phyloP scores from a whole-genome alignment of 2,113 vertebrate species.

The Dicaeum eximium region DNA sequence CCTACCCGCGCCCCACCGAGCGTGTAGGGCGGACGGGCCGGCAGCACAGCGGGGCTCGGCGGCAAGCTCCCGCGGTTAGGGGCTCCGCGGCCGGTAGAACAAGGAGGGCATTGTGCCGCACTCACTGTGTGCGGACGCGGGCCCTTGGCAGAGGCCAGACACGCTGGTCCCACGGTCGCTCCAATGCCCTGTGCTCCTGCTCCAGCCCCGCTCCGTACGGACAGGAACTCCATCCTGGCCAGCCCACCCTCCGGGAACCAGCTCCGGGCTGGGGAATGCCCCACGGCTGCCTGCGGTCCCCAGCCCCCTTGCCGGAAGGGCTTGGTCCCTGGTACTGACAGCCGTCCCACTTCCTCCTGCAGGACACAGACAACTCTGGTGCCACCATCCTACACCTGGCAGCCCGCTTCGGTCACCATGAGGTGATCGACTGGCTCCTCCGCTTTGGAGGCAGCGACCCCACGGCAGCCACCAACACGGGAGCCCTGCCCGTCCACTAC shows the following conservation, averaged over 20 bases:
- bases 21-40: background rate
- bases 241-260: too few species aligned
- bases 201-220: fast-evolving
- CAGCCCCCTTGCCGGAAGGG: background rate
- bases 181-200: background rate
- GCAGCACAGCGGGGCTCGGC: background rate
- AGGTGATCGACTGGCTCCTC: slow-evolving; percentile 90
- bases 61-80: background rate
- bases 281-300: background rate
- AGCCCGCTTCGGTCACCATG: slow-evolving; percentile 93
- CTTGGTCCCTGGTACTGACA: background rate
- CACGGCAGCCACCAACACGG: slow-evolving; percentile 82
- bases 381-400: slow-evolving; percentile 94
- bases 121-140: background rate
- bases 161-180: background rate
- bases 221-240: background rate
- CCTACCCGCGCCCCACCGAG: background rate
- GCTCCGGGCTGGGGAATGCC: background rate
- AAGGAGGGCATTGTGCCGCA: background rate
- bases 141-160: background rate
- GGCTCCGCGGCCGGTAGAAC: background rate
- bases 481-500: slow-evolving; percentile 91
- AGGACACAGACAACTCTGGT: slow-evolving; percentile 93
- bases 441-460: slow-evolving; percentile 84
- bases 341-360: background rate